Conservation (phyloP, 2,888 invertebrate genomes). For the Drosophila fungiperda region DNA sequence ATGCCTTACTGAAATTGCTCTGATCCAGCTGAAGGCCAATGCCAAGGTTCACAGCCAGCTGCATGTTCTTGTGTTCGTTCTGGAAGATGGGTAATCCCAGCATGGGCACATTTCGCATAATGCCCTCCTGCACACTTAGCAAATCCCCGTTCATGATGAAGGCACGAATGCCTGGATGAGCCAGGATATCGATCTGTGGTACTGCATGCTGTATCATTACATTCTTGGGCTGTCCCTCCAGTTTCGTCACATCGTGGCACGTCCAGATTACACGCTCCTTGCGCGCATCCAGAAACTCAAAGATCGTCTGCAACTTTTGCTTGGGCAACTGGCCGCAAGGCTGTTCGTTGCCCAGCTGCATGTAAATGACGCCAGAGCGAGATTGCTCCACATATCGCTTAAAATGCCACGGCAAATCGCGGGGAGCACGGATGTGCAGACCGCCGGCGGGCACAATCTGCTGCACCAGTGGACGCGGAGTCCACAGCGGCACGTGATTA, state of each 20-base stretch:
- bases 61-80: conserved; percentile 84
- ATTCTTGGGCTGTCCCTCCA: conserved; percentile 83
- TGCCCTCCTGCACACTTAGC: conserved; percentile 84
- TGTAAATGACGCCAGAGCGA: conserved; percentile 85
- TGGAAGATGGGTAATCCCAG: conserved; percentile 85
- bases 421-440: conserved; percentile 85
- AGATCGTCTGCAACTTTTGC: conserved; percentile 78
- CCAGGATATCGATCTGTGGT: conserved; percentile 86
- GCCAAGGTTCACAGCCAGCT: conserved; percentile 75
- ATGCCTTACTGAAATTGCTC: conserved; percentile 78
- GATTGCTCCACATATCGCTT: conserved; percentile 85
- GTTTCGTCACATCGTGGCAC: conserved; percentile 84
- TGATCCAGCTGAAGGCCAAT: conserved; percentile 80
- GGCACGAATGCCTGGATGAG: conserved; percentile 84
- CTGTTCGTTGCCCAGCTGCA: conserved; percentile 85
- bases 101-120: conserved; percentile 85
- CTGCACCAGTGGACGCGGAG: conserved; percentile 84
- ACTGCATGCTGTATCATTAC: conserved; percentile 85
- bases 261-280: conserved; percentile 85
- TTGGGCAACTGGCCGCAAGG: conserved; percentile 84
- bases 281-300: conserved; percentile 82
- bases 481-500: conserved; percentile 85
- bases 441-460: conserved; percentile 87
- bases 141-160: conserved; percentile 85
- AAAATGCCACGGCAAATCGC: conserved; percentile 84